phyloP scores from a whole-genome alignment of 2,113 vertebrate genomes.

The Gymnarchus niloticus region DNA sequence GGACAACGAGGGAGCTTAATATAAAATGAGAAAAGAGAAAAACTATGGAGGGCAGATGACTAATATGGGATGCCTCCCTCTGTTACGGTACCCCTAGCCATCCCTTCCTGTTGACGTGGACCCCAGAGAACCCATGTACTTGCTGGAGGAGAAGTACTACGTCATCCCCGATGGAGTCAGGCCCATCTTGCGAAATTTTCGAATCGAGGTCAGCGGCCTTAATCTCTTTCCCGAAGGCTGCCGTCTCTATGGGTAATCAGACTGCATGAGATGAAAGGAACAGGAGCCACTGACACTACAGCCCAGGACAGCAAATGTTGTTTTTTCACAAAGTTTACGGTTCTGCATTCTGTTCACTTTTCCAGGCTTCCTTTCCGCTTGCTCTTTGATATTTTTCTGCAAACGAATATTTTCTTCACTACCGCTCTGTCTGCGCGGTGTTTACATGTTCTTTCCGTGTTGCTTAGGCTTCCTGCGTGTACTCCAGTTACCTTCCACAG shows the following conservation, averaged over 20 bases:
- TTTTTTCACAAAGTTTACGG: not conserved
- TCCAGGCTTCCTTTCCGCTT: not conserved
- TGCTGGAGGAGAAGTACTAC: constrained; percentile 60
- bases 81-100: constrained; percentile 57
- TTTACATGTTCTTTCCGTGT: no score
- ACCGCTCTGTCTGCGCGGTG: no score
- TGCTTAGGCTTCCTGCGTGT: no score
- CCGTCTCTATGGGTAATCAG: not conserved
- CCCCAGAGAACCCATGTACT: constrained; percentile 63
- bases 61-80: not conserved
- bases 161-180: constrained; percentile 76
- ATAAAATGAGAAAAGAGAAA: not conserved
- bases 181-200: constrained; percentile 78
- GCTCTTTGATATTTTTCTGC: not conserved
- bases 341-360: not conserved
- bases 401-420: no score
- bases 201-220: constrained; percentile 67
- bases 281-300: not conserved
- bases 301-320: not conserved
- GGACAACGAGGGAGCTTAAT: not conserved
- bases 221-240: not conserved
- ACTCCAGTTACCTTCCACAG: no score
- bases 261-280: not conserved
- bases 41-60: not conserved
- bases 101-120: constrained; percentile 70